phyloP scores from a whole-genome alignment of 1,140 invertebrate species.

The Drosophila fuyamai region DNA sequence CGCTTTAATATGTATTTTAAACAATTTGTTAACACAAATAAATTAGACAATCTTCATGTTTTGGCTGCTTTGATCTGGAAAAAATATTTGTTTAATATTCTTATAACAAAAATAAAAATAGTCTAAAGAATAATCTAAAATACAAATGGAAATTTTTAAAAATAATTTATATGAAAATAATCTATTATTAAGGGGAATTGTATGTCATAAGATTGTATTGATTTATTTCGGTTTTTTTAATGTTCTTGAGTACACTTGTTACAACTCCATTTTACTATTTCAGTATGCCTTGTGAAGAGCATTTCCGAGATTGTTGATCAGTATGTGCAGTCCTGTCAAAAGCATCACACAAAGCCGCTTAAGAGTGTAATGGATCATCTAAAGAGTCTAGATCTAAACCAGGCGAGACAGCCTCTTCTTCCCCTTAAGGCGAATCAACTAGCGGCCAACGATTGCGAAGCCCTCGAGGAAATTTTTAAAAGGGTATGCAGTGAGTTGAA shows the following conservation, averaged over 20 bases:
- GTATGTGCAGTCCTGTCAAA: constrained; percentile 90
- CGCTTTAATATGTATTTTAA: too few species aligned
- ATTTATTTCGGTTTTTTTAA: not conserved
- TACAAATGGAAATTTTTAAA: too few species aligned
- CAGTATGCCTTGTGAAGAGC: constrained; percentile 72
- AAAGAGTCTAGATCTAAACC: constrained; percentile 85
- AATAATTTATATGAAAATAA: too few species aligned
- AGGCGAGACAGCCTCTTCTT: constrained; percentile 85
- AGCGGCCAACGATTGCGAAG: constrained; percentile 88
- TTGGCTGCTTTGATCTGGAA: too few species aligned
- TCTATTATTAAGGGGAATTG: too few species aligned
- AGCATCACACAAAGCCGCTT: constrained; percentile 89
- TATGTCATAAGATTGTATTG: too few species aligned
- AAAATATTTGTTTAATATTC: too few species aligned
- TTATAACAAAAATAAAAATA: too few species aligned
- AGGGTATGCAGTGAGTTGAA: constrained; percentile 85
- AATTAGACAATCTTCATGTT: too few species aligned
- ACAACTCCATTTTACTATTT: constrained; percentile 6
- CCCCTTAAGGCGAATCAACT: constrained; percentile 86
- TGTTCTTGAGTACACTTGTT: not conserved
- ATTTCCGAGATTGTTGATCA: constrained; percentile 87
- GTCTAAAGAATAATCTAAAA: too few species aligned
- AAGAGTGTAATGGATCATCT: constrained; percentile 90
- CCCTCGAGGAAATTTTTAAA: constrained; percentile 91
- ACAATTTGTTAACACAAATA: too few species aligned